Percentiles rank a stretch among this genome's conserved stretches.
Conservation (phyloP, 2,888 invertebrate species). For the Priocnemis perturbator region DNA sequence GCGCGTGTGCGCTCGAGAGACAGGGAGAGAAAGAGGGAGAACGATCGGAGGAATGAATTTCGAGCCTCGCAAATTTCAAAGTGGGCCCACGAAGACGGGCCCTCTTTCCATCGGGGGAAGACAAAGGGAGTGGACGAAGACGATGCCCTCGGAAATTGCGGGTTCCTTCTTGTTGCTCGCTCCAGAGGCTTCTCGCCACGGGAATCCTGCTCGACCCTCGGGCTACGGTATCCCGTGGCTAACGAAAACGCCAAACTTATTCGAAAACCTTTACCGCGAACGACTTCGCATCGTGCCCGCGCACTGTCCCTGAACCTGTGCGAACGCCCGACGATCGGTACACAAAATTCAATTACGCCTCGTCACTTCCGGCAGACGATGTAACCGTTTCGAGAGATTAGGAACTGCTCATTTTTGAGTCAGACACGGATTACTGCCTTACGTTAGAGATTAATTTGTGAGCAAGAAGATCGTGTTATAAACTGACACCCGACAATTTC, state of each 20-base stretch:
- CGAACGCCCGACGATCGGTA: not conserved
- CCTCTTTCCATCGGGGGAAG: conserved; percentile 12
- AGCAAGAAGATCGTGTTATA: no score
- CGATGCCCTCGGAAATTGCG: conserved; percentile 48
- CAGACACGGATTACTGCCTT: no score
- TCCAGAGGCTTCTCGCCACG: conserved; percentile 28
- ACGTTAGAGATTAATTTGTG: no score
- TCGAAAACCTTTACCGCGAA: not conserved
- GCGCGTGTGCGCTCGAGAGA: conserved; percentile 9
- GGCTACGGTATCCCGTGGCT: conserved; percentile 42
- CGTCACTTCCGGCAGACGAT: no score
- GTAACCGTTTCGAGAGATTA: no score
- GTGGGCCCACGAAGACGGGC: conserved; percentile 7
- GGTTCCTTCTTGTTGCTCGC: conserved; percentile 50
- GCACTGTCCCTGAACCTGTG: not conserved
- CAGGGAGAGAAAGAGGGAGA: conserved; percentile 24
- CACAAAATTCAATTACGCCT: not conserved
- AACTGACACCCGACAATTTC: no score
- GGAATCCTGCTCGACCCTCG: conserved; percentile 40
- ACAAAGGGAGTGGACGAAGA: conserved; percentile 44
- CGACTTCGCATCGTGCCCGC: not conserved
- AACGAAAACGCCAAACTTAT: conserved; percentile 41
- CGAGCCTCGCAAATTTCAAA: conserved; percentile 28
- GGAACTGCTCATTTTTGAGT: no score
- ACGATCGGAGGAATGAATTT: conserved; percentile 31